A percentile compares a stretch with the other conserved stretches of the same genome.
Conservation (phyloP, 2,797 vertebrate species). For the Lindbergichthys nudifrons region DNA sequence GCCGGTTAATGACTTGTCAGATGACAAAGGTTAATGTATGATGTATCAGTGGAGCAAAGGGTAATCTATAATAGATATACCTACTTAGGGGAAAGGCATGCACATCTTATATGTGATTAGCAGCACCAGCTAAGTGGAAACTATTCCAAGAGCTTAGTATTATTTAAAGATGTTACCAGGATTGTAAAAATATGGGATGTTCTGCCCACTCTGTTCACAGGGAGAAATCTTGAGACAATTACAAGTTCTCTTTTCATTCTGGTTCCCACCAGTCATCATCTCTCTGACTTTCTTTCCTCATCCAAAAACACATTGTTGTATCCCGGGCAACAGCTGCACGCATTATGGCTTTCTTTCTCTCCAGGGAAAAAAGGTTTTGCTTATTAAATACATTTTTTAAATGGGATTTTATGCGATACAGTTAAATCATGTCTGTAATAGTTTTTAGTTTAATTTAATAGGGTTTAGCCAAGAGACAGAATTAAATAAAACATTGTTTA, state of each 20-base stretch:
- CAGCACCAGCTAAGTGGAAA: conserved; percentile 62
- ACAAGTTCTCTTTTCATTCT: conserved; percentile 5
- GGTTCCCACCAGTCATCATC: conserved; percentile 17
- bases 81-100: conserved; percentile 56
- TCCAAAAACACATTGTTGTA: conserved; percentile 7
- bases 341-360: background rate
- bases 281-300: background rate
- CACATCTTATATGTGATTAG: conserved; percentile 70
- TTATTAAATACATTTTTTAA: background rate
- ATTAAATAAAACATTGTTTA: background rate
- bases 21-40: conserved; percentile 80
- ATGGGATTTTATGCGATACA: background rate
- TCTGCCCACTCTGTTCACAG: background rate
- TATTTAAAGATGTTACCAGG: background rate
- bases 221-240: conserved; percentile 15
- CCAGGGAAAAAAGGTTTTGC: conserved; percentile 2
- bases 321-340: conserved; percentile 5
- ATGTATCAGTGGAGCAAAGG: conserved; percentile 76
- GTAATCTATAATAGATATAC: conserved; percentile 77
- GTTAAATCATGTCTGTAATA: background rate
- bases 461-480: background rate
- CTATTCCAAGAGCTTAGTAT: conserved; percentile 26
- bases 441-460: background rate
- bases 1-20: conserved; percentile 76
- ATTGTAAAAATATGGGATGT: conserved; percentile 15